A percentile compares a stretch with the other conserved stretches of the same genome.
phyloP scores from a whole-genome alignment of 1,140 invertebrate genomes.

The Aphelinus certus region DNA sequence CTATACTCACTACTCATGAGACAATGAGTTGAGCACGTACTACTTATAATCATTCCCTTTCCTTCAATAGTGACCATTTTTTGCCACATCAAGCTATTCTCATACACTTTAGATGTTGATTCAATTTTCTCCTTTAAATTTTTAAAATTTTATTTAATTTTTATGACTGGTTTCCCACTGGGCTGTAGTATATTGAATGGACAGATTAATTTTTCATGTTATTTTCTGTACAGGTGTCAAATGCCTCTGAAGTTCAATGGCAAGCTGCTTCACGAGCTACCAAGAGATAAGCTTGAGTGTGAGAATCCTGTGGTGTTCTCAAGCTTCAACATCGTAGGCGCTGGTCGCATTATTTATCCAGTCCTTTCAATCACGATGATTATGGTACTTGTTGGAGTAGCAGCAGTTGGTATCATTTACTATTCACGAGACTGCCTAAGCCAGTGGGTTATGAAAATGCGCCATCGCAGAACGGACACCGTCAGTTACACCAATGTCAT shows the following conservation, averaged over 20 bases:
- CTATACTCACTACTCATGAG: too few species aligned
- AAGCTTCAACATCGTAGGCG: background rate
- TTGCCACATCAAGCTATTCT: too few species aligned
- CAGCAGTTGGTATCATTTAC: constrained; percentile 47
- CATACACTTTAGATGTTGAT: too few species aligned
- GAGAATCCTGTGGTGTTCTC: constrained; percentile 26
- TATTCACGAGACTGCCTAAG: constrained; percentile 51
- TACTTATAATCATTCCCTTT: too few species aligned
- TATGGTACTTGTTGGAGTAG: constrained; percentile 47
- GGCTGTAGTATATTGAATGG: too few species aligned
- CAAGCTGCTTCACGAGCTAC: constrained; percentile 51
- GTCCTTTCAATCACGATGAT: constrained; percentile 52
- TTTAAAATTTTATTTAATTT: too few species aligned
- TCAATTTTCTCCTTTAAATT: too few species aligned
- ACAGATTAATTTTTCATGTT: background rate
- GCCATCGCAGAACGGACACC: constrained; percentile 53
- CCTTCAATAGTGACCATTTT: too few species aligned
- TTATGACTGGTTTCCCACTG: too few species aligned
- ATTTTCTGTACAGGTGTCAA: constrained; percentile 49
- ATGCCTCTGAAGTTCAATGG: constrained; percentile 45
- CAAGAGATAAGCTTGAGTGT: constrained; percentile 55
- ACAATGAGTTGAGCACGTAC: too few species aligned
- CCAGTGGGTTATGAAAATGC: constrained; percentile 55
- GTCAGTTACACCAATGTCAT: constrained; percentile 62
- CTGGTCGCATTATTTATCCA: constrained; percentile 41